phyloP scores from a whole-genome alignment of 2,797 vertebrate genomes.

The Thaleichthys pacificus region DNA sequence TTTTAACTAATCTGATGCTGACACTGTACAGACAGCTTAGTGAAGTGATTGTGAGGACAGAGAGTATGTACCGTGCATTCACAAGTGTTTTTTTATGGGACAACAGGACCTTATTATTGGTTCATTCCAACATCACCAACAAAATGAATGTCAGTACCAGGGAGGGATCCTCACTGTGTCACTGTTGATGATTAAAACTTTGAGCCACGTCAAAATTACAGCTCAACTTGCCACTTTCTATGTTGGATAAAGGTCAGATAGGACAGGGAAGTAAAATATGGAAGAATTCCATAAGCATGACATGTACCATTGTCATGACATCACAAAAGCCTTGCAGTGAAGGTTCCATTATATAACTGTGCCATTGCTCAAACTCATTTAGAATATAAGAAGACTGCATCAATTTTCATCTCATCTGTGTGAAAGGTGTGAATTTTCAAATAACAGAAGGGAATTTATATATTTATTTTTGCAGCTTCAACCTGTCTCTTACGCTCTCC shows the following conservation, averaged over 20 bases:
- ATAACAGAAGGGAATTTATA: conserved; percentile 43
- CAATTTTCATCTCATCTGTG: conserved; percentile 25
- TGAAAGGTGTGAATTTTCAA: conserved; percentile 9
- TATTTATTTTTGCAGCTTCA: conserved; percentile 37
- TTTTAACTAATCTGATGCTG: no score
- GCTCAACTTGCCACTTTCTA: neutral
- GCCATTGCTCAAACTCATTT: conserved; percentile 18
- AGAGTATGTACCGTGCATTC: no score
- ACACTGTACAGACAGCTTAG: neutral
- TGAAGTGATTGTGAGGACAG: neutral
- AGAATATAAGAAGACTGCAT: conserved; percentile 16
- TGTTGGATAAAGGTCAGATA: neutral
- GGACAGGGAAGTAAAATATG: neutral
- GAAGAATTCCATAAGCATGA: neutral
- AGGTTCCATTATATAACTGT: neutral
- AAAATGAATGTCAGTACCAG: neutral
- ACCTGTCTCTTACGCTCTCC: conserved; percentile 21
- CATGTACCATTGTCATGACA: neutral
- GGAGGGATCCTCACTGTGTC: neutral
- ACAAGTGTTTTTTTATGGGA: no score
- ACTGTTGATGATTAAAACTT: neutral
- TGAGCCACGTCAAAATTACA: neutral
- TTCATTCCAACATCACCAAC: no score
- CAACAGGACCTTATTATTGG: no score
- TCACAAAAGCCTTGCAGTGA: neutral